phyloP scores from a whole-genome alignment of 2,113 vertebrate species.

The Lophura nycthemera region DNA sequence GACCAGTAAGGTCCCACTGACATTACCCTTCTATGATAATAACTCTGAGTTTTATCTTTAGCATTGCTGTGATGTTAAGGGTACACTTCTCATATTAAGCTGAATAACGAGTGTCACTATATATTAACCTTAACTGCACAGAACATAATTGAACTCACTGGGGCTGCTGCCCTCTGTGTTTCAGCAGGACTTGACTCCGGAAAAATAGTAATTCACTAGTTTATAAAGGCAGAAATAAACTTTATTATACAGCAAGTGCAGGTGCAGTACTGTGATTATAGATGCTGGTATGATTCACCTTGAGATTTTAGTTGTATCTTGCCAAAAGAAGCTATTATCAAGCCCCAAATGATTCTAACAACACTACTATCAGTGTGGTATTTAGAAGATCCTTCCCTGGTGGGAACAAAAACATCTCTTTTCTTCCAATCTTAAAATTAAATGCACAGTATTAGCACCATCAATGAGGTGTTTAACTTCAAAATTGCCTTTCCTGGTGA shows the following conservation, averaged over 20 bases:
- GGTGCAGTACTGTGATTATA: not conserved
- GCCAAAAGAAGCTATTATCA: conserved; percentile 67
- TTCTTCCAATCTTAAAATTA: conserved; percentile 73
- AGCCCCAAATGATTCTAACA: conserved; percentile 48
- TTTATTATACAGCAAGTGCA: conserved; percentile 11
- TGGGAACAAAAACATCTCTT: conserved; percentile 64
- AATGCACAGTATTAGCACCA: conserved; percentile 70
- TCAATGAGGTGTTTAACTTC: conserved; percentile 75
- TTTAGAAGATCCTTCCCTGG: conserved; percentile 73
- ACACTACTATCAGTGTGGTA: conserved; percentile 39
- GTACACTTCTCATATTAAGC: conserved; percentile 15
- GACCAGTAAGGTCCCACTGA: not conserved
- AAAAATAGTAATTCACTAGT: conserved; percentile 57
- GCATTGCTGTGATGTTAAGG: not conserved
- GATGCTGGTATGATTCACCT: conserved; percentile 38
- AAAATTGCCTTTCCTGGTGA: conserved; percentile 75
- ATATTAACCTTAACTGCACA: conserved; percentile 33
- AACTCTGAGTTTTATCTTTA: conserved; percentile 9
- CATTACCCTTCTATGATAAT: not conserved
- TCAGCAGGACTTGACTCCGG: conserved; percentile 10
- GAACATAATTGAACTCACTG: conserved; percentile 42
- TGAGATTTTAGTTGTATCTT: conserved; percentile 49
- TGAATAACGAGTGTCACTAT: conserved; percentile 12
- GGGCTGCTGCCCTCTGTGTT: conserved; percentile 35
- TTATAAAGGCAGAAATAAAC: conserved; percentile 59